Evolutionary conservation across 2,888 invertebrate species (phyloP).

Genomic region (Hoplodrina ambigua): DNA sequence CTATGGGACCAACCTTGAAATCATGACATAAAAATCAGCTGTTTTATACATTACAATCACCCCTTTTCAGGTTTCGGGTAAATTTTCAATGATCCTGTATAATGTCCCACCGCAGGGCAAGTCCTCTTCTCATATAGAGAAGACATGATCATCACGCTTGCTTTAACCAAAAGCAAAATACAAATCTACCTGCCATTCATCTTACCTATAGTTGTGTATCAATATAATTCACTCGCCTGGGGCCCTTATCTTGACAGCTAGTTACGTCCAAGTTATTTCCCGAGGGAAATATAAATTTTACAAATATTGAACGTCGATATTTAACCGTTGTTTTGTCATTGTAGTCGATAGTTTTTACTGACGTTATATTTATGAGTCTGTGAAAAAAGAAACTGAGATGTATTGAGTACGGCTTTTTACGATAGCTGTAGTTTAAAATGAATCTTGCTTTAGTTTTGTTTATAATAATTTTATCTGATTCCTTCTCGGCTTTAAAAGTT

Average conservation of each 20-base stretch:
- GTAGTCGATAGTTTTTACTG: constrained; percentile 1
- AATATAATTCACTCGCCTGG: constrained; percentile 30
- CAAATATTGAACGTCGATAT: constrained; percentile 37
- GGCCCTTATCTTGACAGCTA: constrained; percentile 42
- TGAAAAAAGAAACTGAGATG: neutral
- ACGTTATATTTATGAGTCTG: neutral
- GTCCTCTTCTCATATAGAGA: too few relatives aligned
- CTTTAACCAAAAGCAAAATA: neutral
- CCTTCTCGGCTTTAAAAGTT: neutral
- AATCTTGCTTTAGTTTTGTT: neutral
- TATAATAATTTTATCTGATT: neutral
- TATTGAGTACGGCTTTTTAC: neutral
- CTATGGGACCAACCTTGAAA: too few relatives aligned
- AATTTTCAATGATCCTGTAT: too few relatives aligned
- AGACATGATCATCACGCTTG: neutral
- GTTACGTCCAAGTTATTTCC: constrained; percentile 47
- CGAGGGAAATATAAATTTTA: constrained; percentile 43
- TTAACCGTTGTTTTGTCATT: constrained; percentile 16
- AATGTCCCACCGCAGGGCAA: too few relatives aligned
- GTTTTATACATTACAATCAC: too few relatives aligned
- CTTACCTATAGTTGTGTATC: constrained; percentile 18
- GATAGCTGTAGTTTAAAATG: neutral
- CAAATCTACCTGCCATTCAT: neutral
- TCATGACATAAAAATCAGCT: too few relatives aligned
- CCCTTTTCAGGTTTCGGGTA: too few relatives aligned